Evolutionary conservation across 2,797 vertebrate genomes (phyloP).

Genomic region (Pipistrellus kuhlii): DNA sequence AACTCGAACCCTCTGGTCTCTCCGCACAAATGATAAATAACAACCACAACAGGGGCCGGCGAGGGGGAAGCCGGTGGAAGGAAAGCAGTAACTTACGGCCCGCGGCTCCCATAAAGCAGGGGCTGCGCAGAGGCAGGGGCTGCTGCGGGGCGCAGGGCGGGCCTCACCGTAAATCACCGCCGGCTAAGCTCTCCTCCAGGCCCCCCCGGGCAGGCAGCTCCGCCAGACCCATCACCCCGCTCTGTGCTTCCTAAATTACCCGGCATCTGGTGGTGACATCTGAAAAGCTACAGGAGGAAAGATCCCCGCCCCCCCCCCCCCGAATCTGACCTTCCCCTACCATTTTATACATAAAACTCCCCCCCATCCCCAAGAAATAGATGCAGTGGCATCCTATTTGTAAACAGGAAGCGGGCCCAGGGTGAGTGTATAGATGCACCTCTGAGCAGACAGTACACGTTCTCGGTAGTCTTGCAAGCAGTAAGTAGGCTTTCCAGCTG

Average conservation of each 20-base stretch:
- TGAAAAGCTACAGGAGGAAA: constrained; percentile 79
- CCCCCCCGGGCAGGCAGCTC: constrained; percentile 80
- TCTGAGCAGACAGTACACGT: neutral
- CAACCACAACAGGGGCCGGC: constrained; percentile 77
- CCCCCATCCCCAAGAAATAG: constrained; percentile 66
- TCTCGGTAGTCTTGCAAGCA: neutral
- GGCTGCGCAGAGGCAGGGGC: constrained; percentile 68
- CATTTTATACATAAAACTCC: neutral
- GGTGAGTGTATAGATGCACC: constrained; percentile 29
- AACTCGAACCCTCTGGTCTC: constrained; percentile 69
- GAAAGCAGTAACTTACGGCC: constrained; percentile 82
- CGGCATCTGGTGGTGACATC: constrained; percentile 80
- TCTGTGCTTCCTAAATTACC: constrained; percentile 81
- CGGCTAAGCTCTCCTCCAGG: constrained; percentile 83
- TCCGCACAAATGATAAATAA: constrained; percentile 83
- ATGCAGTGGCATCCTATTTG: constrained; percentile 70
- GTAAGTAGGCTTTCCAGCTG: neutral
- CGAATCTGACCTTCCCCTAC: constrained; percentile 71
- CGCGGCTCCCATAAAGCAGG: constrained; percentile 83
- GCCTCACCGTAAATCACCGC: constrained; percentile 85
- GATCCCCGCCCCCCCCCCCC: neutral
- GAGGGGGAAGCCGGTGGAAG: constrained; percentile 82
- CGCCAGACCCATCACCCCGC: constrained; percentile 83
- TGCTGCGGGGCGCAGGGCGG: constrained; percentile 83
- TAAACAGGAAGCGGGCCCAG: constrained; percentile 68